Evolutionary conservation across 2,113 vertebrate species (phyloP), one percentile per base, ranked within the genome.

Genomic region (Antennarius striatus): DNA sequence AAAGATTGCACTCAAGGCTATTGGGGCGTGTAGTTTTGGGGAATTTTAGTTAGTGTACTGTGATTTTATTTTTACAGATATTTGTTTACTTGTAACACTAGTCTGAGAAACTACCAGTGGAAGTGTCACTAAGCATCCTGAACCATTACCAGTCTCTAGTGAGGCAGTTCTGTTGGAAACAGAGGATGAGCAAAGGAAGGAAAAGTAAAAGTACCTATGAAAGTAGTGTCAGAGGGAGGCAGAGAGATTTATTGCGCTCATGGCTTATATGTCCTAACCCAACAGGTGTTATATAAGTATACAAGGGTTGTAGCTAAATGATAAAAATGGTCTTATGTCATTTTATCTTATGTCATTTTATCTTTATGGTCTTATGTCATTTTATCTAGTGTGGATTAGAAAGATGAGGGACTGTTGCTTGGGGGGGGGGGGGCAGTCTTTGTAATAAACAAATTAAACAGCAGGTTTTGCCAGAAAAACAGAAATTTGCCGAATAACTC

Each of bases 381-480:
- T n/a, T n/a, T n/a, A n/a, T n/a, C n/a, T n/a, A 74, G 82, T 71
- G 45, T 22, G 36, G 17, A 40, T 62, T 65, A 78, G 55, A 40
- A 46, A 56, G 68, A 52, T 32, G 66, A 29, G 47, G 32, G 46
- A 50, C 48, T 46, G 61, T 54, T 10, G 62, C 62, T 63, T 52
- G 57, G 79, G 68, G 73, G 72, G 45, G 55, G 57, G 79, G 68
- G 73, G 74, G 42, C 43, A 5, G 52, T 30, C 61, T 65, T 71
- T 79, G 79, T 75, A 75, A 89, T 89, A 74, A 89, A 84, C 83
- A 83, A 79, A 89, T 86, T 81, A 88, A 66, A 67, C 62, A 28
- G 15, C 9, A 56, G 49, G 53, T 70, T 57, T 68, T 74, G 81
- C 77, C 81, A 88, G 82, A 86, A 83, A 59, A 56, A 68, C 68